These are phyloP conservation scores for Rhagonycha lutea DNA, from an alignment of 2,888 invertebrate species.

Conservation along the genomic window DNA sequence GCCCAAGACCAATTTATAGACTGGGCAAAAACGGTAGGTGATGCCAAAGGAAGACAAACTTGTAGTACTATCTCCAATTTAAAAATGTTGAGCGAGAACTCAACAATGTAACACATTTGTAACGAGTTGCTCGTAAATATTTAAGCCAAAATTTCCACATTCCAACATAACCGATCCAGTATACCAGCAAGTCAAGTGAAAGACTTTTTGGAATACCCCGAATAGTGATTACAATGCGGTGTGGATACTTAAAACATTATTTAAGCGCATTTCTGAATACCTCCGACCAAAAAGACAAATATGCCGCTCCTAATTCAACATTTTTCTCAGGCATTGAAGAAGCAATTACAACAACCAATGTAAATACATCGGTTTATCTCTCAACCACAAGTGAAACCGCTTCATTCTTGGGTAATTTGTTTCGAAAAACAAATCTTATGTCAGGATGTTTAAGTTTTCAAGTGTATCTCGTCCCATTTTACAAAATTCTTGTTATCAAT, in stretches of 20 bases:
- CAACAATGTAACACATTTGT: neutral
- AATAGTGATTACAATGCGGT: neutral
- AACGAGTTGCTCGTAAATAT: neutral
- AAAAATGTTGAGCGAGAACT: neutral
- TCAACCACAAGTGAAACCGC: conserved; percentile 25
- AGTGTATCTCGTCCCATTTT: neutral
- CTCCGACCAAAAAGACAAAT: conserved; percentile 20
- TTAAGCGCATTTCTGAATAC: neutral
- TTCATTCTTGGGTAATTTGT: conserved; percentile 24
- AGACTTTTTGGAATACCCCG: neutral
- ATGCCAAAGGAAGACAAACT: neutral
- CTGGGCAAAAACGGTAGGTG: neutral
- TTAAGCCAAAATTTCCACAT: neutral
- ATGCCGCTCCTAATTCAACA: conserved; percentile 27
- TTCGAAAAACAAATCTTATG: conserved; percentile 18
- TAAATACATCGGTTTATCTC: conserved; percentile 24
- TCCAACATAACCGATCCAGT: neutral
- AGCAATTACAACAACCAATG: conserved; percentile 23
- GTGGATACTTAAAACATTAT: neutral
- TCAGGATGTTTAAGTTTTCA: conserved; percentile 16
- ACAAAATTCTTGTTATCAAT: neutral
- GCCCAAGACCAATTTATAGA: neutral
- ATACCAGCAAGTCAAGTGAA: neutral
- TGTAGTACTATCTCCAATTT: no score
- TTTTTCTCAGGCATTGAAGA: conserved; percentile 26